phyloP scores from a whole-genome alignment of 2,113 vertebrate genomes.

The Brienomyrus longianalis region DNA sequence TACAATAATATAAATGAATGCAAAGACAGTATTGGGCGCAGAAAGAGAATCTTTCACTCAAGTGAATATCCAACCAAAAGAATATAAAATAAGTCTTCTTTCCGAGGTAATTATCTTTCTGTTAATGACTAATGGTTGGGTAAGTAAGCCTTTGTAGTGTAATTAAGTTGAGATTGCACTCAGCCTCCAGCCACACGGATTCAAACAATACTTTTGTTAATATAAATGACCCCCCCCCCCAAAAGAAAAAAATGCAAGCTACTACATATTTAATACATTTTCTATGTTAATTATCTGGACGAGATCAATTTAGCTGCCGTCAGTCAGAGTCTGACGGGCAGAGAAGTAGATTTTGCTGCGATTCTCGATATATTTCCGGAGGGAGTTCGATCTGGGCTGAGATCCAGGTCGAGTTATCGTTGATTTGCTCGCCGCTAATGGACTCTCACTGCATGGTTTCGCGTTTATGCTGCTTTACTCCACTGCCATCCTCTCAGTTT shows the following conservation, averaged over 20 bases:
- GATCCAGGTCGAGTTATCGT: slow-evolving; percentile 13
- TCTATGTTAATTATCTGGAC: not conserved
- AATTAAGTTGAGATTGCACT: not conserved
- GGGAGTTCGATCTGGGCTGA: slow-evolving; percentile 7
- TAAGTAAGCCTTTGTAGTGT: not conserved
- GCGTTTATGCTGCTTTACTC: not conserved
- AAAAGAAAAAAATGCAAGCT: not conserved
- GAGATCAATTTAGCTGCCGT: not conserved
- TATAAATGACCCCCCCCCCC: not conserved
- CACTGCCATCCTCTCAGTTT: slow-evolving; percentile 1
- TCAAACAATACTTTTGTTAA: not conserved
- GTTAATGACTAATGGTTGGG: not conserved
- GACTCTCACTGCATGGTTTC: not conserved
- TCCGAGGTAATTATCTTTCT: not conserved
- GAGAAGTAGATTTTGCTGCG: not conserved
- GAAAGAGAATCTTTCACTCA: not conserved
- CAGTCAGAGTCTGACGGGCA: not conserved
- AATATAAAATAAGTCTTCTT: not conserved
- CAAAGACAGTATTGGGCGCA: not conserved
- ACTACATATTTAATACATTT: not conserved
- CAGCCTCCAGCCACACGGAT: not conserved
- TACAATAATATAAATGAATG: not conserved
- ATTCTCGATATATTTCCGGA: not conserved
- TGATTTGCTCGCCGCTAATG: slow-evolving; percentile 11
- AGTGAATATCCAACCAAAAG: not conserved